Conservation (phyloP, 2,888 invertebrate species). For the Dasypolia templi region DNA sequence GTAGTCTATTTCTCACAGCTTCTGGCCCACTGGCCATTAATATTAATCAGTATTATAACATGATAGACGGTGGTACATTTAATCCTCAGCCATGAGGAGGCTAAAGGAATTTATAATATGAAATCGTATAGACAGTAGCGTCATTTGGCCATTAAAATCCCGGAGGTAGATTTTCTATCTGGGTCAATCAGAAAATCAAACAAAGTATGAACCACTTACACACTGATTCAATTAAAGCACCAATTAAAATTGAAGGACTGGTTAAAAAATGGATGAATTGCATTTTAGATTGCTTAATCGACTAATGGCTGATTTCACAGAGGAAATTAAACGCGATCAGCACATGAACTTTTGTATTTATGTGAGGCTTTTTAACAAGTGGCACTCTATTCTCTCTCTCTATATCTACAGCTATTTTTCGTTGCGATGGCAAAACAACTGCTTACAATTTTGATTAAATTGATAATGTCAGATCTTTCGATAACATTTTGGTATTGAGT, state of each 20-base stretch:
- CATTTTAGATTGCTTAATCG: neutral
- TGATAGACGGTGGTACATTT: neutral
- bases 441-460: neutral
- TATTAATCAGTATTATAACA: conserved; percentile 22
- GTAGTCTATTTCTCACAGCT: conserved; percentile 25
- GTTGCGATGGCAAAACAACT: neutral
- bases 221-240: neutral
- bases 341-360: neutral
- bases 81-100: neutral
- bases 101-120: neutral
- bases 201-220: neutral
- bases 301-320: neutral
- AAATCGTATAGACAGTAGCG: neutral
- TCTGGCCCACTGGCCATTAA: neutral
- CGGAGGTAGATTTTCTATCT: neutral
- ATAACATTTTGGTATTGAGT: neutral
- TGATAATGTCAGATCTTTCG: no score
- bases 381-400: no score
- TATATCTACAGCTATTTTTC: no score
- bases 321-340: no score
- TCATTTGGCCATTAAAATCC: neutral
- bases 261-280: neutral
- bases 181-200: neutral
- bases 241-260: neutral
- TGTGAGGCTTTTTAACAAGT: neutral